Percentiles rank a stretch among this genome's conserved stretches.
Evolutionary conservation across 64 coral and sea anemone genomes (phyloP).

Genomic region (Astreopora myriophthalma): DNA sequence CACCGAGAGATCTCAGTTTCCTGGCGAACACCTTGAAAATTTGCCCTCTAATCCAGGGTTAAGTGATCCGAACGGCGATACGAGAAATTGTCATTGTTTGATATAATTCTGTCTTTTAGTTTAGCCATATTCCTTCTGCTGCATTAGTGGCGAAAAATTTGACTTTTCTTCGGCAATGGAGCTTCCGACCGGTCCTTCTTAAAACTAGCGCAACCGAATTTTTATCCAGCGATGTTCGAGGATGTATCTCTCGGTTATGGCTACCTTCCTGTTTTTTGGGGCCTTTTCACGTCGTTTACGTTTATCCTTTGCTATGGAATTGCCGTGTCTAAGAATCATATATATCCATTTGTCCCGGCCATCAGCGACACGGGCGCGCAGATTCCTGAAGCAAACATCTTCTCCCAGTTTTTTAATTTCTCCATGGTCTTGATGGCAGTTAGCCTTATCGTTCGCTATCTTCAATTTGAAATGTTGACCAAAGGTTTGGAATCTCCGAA

Average conservation of each 20-base stretch:
- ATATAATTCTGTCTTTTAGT: neutral
- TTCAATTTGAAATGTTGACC: constrained; percentile 78
- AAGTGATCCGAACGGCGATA: neutral
- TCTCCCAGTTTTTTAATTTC: constrained; percentile 93
- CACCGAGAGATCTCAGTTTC: neutral
- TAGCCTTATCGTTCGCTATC: constrained; percentile 78
- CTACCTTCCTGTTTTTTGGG: constrained; percentile 84
- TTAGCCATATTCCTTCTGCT: neutral
- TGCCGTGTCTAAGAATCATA: constrained; percentile 77
- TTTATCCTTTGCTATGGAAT: constrained; percentile 82
- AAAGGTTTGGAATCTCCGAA: constrained; percentile 71
- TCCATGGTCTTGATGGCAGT: constrained; percentile 70
- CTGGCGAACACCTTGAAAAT: neutral
- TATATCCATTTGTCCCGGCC: constrained; percentile 85
- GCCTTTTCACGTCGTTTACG: constrained; percentile 83
- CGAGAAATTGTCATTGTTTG: neutral
- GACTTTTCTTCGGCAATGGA: neutral
- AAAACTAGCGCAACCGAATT: neutral
- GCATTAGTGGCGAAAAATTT: neutral
- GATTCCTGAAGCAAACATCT: constrained; percentile 86
- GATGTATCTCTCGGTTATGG: constrained; percentile 82
- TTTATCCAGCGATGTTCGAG: constrained; percentile 28
- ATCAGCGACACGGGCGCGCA: constrained; percentile 94
- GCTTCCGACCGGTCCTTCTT: neutral
- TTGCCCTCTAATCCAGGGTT: neutral